Evolutionary conservation across 2,888 invertebrate genomes (phyloP), one percentile per base, ranked within the genome.

Genomic region (Trichogramma dendrolimi): DNA sequence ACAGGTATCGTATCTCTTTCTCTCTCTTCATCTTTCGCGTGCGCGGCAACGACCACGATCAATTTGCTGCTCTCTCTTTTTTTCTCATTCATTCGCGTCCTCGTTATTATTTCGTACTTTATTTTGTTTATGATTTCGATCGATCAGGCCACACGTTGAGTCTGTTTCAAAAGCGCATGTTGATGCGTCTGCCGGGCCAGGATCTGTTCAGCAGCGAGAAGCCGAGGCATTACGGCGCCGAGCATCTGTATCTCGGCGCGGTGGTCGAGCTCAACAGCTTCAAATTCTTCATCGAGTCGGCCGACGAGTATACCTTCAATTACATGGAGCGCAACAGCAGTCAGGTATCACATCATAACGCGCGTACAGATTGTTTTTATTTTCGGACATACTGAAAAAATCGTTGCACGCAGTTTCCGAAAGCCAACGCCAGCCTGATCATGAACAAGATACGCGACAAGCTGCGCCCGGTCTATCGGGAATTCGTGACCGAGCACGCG

Each of bases 161-260:
- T 68, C 68, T 71, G 5, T 91, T 91, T 73, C 84, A 87, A 68
- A 83, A 83, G 67, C 87, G 92, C 39, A 84, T 84, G 49, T 84
- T 86, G 70, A 84, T 93, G 63, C 84, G 87, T 61, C 81, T 92
- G 58, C 91, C 91, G 0, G 87, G 87, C 4, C 88, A 90, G 67
- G 85, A 91, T 39, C 83, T 87, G 73, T 89, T 85, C 71, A 83
- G 85, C 50, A 86, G 87, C 6, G 84, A 87, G 68, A 86, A 89
- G 49, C 94, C 94, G 0, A 82, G 85, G 5, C 85, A 86, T 68
- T 95, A 91, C 76, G 85, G 86, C 0, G 87, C 92, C 5, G 83
- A 87, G 68, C 89, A 96, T 76, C 90, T 96, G 82, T 92, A 88
- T 81, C 85, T 96, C 38, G 96, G 96, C 2, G 89, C 91, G 38